phyloP scores from a whole-genome alignment of 2,113 vertebrate genomes.

The Pelecanus crispus region DNA sequence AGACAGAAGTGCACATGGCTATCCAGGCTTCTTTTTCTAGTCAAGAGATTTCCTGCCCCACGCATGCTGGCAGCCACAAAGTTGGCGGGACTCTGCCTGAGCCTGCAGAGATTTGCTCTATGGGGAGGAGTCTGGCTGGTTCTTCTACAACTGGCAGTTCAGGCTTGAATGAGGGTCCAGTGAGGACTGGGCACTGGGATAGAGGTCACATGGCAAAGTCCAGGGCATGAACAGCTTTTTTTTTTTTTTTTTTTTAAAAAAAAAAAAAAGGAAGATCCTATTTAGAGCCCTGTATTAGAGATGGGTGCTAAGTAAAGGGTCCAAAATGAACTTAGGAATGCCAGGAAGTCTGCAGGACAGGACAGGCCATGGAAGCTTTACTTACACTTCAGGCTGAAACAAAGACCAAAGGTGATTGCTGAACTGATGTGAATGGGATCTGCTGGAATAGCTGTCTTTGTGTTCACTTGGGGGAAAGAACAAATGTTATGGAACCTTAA shows the following conservation, averaged over 20 bases:
- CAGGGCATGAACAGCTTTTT: not conserved
- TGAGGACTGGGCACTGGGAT: not conserved
- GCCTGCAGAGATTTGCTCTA: not conserved
- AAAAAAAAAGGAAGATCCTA: not conserved
- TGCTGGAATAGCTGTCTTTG: not conserved
- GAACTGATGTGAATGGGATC: not conserved
- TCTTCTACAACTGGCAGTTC: not conserved
- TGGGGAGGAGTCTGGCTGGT: no score
- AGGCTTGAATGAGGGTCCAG: no score
- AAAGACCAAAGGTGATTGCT: not conserved
- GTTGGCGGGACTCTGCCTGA: not conserved
- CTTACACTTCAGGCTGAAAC: not conserved
- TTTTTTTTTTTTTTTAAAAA: no score
- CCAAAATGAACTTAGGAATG: not conserved
- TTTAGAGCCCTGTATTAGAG: not conserved
- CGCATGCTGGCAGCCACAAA: accelerated
- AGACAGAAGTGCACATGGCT: not conserved
- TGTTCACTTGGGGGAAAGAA: not conserved
- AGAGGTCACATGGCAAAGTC: not conserved
- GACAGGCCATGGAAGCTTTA: not conserved
- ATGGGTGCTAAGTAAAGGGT: not conserved
- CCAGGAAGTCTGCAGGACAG: not conserved
- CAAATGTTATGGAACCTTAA: not conserved
- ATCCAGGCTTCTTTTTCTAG: not conserved
- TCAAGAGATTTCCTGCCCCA: not conserved